phyloP scores from a whole-genome alignment of 2,888 invertebrate species.

The Silvanus unidentatus region DNA sequence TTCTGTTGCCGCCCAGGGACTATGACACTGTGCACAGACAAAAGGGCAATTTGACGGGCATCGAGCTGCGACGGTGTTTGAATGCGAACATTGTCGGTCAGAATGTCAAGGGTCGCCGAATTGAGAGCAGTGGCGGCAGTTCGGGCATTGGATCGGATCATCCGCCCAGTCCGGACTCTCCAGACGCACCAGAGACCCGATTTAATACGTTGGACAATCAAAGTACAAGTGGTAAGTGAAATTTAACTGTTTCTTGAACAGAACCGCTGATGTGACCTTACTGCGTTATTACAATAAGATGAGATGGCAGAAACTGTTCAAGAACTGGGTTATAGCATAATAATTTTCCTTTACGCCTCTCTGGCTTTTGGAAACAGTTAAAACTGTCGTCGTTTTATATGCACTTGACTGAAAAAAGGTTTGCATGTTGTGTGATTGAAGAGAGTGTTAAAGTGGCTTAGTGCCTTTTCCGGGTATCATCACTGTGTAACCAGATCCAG shows the following conservation, averaged over 20 bases:
- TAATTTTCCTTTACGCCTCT: neutral
- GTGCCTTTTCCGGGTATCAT: neutral
- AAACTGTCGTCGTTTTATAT: neutral
- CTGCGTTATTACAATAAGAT: too few species aligned
- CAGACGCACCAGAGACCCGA: conserved; percentile 42
- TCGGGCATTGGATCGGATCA: conserved; percentile 86
- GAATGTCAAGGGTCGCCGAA: conserved; percentile 38
- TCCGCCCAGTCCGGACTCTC: conserved; percentile 71
- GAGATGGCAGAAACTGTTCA: neutral
- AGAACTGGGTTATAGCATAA: conserved; percentile 1
- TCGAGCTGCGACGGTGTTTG: conserved; percentile 63
- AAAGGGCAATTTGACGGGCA: conserved; percentile 68
- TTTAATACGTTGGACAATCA: conserved; percentile 53
- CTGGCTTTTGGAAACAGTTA: neutral
- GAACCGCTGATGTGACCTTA: too few species aligned
- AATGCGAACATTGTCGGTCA: conserved; percentile 64
- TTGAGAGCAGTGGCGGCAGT: conserved; percentile 61
- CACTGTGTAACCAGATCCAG: neutral
- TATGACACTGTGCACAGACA: conserved; percentile 87
- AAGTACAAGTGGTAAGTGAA: conserved; percentile 56
- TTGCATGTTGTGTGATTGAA: too few species aligned
- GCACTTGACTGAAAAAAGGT: too few species aligned
- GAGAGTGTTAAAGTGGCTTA: too few species aligned
- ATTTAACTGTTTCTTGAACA: neutral
- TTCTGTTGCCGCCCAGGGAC: conserved; percentile 86